Percentiles rank a stretch among this genome's conserved stretches.
Conservation (phyloP, 2,113 vertebrate species). For the Phainopepla nitens region DNA sequence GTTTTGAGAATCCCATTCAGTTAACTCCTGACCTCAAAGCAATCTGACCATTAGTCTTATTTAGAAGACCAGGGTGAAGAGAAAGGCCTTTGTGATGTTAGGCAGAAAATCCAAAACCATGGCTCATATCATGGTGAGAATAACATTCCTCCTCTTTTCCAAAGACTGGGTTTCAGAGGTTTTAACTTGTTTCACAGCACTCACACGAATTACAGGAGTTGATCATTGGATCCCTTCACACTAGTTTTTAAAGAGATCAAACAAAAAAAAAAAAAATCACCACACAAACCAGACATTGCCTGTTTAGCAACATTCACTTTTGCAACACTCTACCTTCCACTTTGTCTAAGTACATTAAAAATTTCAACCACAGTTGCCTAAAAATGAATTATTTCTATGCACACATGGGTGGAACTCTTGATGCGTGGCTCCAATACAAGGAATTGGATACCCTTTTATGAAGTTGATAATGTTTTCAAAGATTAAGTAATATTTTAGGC, state of each 20-base stretch:
- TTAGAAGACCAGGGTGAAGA: background rate
- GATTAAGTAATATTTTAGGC: background rate
- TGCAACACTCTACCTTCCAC: background rate
- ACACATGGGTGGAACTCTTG: background rate
- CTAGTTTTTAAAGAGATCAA: background rate
- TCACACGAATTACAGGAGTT: background rate
- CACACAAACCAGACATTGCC: background rate
- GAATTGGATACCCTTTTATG: background rate
- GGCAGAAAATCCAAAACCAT: background rate
- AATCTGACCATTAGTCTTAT: background rate
- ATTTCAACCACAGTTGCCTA: background rate
- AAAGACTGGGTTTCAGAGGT: background rate
- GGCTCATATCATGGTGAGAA: background rate
- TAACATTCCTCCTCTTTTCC: background rate
- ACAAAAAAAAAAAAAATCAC: background rate
- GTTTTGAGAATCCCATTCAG: background rate
- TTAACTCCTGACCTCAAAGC: background rate
- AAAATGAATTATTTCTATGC: background rate
- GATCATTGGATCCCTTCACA: background rate
- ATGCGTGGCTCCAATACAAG: fast-evolving
- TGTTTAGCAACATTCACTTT: background rate
- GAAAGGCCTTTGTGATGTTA: background rate
- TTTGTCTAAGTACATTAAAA: background rate
- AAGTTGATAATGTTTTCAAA: background rate
- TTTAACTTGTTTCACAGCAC: background rate